Base-by-base conservation (phyloP, 2,888 invertebrate genomes). In the Cosmia pyralina region DNA sequence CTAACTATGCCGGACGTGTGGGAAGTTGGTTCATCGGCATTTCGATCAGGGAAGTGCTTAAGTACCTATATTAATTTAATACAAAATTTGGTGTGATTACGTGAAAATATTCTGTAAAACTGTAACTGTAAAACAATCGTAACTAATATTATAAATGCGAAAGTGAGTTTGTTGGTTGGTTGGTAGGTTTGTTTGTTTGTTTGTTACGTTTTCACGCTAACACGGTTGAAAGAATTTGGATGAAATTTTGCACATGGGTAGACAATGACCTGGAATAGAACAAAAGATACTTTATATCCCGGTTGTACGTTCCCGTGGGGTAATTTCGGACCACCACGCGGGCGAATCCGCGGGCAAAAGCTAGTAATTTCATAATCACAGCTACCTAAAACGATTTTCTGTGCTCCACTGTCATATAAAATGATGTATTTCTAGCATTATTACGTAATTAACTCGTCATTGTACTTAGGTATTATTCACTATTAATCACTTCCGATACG, bases 401-500 rank as follows among this genome's bases (percentile, higher is more conserved):
- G 55, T 60, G 10, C 48, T 19, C 2, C 46, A 15, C 13, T 63
- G 22, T 52, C 48, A 52, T 34, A 58, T 41, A 57, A 64, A 69
- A 73, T 81, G 66, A 69, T 69, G 66, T 28, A 17, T 58, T 38
- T n/a, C 38, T 22, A 41, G n/a, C 15, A 48, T n/a, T n/a, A 62
- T 66, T 74, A 81, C 75, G 81, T 74, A 79, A 79, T 55, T 59
- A 74, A 64, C 64, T 50, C 59, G 62, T 73, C 75, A 64, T 67
- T 55, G 19, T 69, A 28, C 28, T 28, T 28, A 53, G 46, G 50
- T 76, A 64, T 67, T 59, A 68, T 48, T 58, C 44, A 55, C 60
- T 57, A 72, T 65, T 78, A 60, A 58, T 65, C 28, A 69, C 52
- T 71, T 70, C 57, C 64, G 68, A 83, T 79, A 63, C 13, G 10